Evolutionary conservation across 2,888 invertebrate species (phyloP), one percentile per base, ranked within the genome.

Genomic region (Scotopteryx bipunctaria): DNA sequence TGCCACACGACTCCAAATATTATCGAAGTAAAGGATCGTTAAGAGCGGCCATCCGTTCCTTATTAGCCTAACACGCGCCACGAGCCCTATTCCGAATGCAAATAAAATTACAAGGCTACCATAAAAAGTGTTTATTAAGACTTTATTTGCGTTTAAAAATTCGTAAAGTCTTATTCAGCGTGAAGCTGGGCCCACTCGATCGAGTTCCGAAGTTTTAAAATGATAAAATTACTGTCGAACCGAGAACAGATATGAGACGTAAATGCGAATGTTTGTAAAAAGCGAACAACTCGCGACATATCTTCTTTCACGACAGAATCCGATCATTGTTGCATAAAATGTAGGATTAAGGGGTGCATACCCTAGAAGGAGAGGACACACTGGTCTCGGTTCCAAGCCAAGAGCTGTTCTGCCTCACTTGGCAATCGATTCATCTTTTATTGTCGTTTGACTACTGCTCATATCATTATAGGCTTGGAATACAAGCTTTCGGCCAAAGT

Each of bases 91-190:
- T 83, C 73, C 68, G 76, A 76, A 84, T 86, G 81, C 78, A 81
- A 86, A 88, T 88, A 88, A 86, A 82, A 86, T 80, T 81, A 81
- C 80, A 82, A 81, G 76, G 73, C 80, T 72, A 74, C 81, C 81
- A 86, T 89, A 87, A 89, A 87, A 76, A 83, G 78, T 71, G 71
- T 82, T 87, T 88, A 86, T 87, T 85, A 86, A 87, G 86, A 84
- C 85, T 86, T 86, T 86, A 87, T 85, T 76, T 67, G 75, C 74
- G 57, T 85, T 88, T 83, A 83, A 87, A 83, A 85, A 84, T 87
- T 83, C 83, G 81, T 88, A 83, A 88, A 83, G 81, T 84, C 87
- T 87, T 86, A 88, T 80, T 87, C 84, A 86, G 71, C 68, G 59
- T 67, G 57, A 55, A 44, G 44, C 50, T 59, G 70, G 63, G 76